Evolutionary conservation across 30 jellyfish, hydroid and myxozoan genomes (phyloP), one percentile per base, ranked within the genome.

Genomic region (Mastigias papua): DNA sequence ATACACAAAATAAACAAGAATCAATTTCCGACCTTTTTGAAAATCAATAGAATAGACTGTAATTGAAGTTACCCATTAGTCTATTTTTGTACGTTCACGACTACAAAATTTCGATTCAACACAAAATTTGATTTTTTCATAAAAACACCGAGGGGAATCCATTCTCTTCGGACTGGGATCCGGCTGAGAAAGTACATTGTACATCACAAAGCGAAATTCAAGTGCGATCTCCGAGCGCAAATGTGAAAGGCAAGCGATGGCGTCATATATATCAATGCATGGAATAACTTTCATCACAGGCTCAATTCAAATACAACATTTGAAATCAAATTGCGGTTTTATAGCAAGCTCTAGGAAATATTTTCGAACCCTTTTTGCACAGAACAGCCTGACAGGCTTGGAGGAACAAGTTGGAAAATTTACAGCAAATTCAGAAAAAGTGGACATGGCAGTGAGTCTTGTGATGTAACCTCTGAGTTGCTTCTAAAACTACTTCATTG

Each of bases 131-230:
- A 85, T 85, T 85, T 85, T 35, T 62, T 65, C 76, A 85, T 88
- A 85, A 85, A 72, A 57, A 83, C 88, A 60, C 83, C 94, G 84
- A 73, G 61, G 87, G 88, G 94, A 31, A 22, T 81, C 88, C 48
- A 57, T 85, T 85, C 75, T 74, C 60, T 8, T 37, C 33, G 31
- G 37, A 60, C 86, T 48, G 76, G 50, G 72, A 19, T 42, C 90
- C 37, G 48, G 57, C 90, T 80, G 90, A 23, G 90, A 32, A 60
- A 34, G 73, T 20, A 80, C 90, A 72, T 4, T 72, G 83, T 13
- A 72, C 1, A 25, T 34, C 37, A 20, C 6, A 10, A 34, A 11
- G 69, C 29, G 83, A 49, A 20, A 72, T 34, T 72, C 68, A 15
- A 34, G 68, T 23, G 16, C 34, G 69, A 3, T 35, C 25, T 10